Evolutionary conservation across 2,113 vertebrate genomes (phyloP).

Genomic region (Cyanistes caeruleus): DNA sequence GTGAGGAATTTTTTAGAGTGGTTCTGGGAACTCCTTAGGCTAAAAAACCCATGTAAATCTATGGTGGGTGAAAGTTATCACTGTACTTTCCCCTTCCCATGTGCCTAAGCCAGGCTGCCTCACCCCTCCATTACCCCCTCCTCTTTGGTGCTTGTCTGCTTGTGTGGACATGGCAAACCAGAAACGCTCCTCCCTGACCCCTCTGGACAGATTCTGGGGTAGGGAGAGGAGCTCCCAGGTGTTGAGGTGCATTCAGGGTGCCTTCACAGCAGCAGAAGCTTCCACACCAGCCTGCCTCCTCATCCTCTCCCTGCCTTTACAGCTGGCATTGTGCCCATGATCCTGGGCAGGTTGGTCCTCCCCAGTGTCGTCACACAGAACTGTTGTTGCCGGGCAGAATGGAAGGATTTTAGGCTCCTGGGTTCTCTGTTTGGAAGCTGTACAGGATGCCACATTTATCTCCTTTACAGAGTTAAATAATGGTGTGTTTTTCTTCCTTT

Average conservation of each 20-base stretch:
- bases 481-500: fast-evolving
- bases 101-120: fast-evolving
- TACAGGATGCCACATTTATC: neutral
- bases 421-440: neutral
- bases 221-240: neutral
- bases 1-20: neutral
- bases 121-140: neutral
- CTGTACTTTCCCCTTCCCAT: neutral
- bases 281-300: neutral
- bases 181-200: fast-evolving
- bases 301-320: neutral
- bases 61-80: neutral
- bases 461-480: neutral
- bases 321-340: fast-evolving
- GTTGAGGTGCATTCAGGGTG: neutral
- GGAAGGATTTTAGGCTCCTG: neutral
- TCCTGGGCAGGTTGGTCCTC: neutral
- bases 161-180: fast-evolving
- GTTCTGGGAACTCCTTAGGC: neutral
- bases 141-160: neutral
- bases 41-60: neutral
- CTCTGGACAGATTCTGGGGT: neutral
- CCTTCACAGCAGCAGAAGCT: neutral
- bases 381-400: neutral
- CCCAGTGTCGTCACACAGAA: fast-evolving